A percentile compares a stretch with the other conserved stretches of the same genome.
Evolutionary conservation across 2,888 invertebrate species (phyloP).

Genomic region (Eumacrocentrus americanus): DNA sequence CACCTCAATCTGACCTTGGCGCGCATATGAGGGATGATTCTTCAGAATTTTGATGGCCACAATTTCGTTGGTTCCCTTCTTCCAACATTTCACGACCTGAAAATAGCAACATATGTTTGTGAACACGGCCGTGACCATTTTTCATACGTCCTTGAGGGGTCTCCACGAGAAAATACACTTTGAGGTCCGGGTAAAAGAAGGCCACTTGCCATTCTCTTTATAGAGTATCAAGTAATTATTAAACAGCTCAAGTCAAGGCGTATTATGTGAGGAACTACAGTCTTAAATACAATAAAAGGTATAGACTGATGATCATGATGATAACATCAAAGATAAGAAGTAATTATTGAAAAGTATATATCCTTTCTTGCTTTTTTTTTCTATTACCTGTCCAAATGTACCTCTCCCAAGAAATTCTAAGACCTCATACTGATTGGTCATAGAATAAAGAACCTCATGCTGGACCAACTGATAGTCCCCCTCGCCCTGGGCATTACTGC

Average conservation of each 20-base stretch:
- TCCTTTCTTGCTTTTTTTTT: constrained; percentile 9
- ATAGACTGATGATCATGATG: no score
- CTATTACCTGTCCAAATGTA: constrained; percentile 89
- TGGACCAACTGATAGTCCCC: constrained; percentile 99
- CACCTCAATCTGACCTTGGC: constrained; percentile 99
- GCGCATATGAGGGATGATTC: constrained; percentile 99
- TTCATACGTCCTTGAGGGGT: constrained; percentile 2
- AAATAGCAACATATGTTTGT: constrained; percentile 27
- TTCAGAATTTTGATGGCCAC: constrained; percentile 99
- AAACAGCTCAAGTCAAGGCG: no score
- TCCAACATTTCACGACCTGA: constrained; percentile 99
- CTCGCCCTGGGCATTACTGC: constrained; percentile 71
- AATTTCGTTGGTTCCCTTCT: constrained; percentile 99
- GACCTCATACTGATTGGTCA: constrained; percentile 95
- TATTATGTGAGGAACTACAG: no score
- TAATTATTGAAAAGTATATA: background rate
- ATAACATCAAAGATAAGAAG: background rate
- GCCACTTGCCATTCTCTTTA: background rate
- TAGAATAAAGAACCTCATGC: constrained; percentile 96
- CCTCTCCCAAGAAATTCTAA: constrained; percentile 99
- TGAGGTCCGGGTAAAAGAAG: constrained; percentile 16
- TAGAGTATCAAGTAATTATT: background rate
- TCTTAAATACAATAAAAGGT: no score
- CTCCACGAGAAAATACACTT: constrained; percentile 15
- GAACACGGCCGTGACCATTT: constrained; percentile 8